These are phyloP conservation scores for Schizopygopsis pylzovi DNA, from an alignment of 2,797 vertebrate species.

Conservation along the genomic window DNA sequence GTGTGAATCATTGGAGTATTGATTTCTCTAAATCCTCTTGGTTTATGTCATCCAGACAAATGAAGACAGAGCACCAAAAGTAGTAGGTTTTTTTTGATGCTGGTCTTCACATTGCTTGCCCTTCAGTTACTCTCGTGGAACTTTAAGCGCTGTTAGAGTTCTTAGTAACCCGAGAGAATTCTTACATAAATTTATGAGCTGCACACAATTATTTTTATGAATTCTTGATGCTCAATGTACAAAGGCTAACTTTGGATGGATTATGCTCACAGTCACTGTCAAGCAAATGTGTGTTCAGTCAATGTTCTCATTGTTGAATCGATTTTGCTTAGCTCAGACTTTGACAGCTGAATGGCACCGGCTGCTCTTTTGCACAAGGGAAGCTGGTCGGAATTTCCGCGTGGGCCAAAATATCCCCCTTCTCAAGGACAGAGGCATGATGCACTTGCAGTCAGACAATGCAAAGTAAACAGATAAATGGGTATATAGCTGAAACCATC, in stretches of 20 bases:
- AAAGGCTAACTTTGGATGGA: conserved; percentile 31
- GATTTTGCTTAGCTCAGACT: conserved; percentile 36
- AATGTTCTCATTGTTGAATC: conserved; percentile 35
- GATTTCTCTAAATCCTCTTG: conserved; percentile 64
- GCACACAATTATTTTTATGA: conserved; percentile 17
- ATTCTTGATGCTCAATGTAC: conserved; percentile 2
- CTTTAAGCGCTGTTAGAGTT: conserved; percentile 27
- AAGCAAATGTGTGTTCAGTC: conserved; percentile 20
- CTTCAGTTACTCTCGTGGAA: conserved; percentile 34
- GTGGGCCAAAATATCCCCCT: conserved; percentile 13
- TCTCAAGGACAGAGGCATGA: conserved; percentile 44
- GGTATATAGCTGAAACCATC: background rate
- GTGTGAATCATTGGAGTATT: conserved; percentile 52
- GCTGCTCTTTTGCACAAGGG: background rate
- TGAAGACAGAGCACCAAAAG: conserved; percentile 44
- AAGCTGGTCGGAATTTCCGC: background rate
- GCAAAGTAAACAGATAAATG: conserved; percentile 31
- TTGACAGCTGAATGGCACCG: conserved; percentile 47
- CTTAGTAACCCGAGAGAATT: conserved; percentile 27
- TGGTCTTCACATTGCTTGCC: conserved; percentile 32
- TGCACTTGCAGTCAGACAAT: conserved; percentile 18
- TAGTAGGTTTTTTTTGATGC: conserved; percentile 48
- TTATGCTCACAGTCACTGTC: conserved; percentile 26
- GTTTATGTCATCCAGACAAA: conserved; percentile 61
- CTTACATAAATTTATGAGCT: conserved; percentile 23